These are phyloP conservation scores for Cantharis rufa DNA, from an alignment of 2,888 invertebrate genomes.

Conservation along the genomic window DNA sequence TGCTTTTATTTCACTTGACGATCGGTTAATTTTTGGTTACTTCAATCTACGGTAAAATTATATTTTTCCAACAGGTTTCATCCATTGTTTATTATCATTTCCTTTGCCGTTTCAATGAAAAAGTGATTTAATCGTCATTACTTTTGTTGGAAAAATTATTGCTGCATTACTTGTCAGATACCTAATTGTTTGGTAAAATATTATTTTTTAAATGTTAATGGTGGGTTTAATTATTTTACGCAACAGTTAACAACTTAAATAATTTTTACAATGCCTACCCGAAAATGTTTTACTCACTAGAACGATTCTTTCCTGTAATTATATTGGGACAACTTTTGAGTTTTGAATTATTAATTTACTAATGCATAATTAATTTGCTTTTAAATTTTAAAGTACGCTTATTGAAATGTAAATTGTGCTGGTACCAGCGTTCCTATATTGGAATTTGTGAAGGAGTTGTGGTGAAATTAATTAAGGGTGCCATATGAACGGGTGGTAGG, in stretches of 20 bases:
- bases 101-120: not conserved
- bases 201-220: not conserved
- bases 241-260: not conserved
- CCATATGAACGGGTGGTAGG: not conserved
- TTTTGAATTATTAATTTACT: not conserved
- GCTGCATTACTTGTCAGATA: not conserved
- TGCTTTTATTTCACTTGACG: not conserved
- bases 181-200: not conserved
- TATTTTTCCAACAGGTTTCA: not conserved
- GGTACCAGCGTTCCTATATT: not conserved
- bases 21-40: not conserved
- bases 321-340: not conserved
- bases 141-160: not conserved
- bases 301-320: not conserved
- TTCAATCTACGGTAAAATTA: not conserved
- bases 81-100: not conserved
- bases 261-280: not conserved
- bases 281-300: not conserved
- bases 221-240: not conserved
- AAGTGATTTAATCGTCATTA: not conserved
- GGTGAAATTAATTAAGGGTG: not conserved
- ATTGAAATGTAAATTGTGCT: constrained; percentile 1
- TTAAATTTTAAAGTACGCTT: not conserved
- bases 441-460: not conserved
- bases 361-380: not conserved